Evolutionary conservation across 1,140 invertebrate species (phyloP).

Genomic region (Scaptodrosophila lebanonensis): DNA sequence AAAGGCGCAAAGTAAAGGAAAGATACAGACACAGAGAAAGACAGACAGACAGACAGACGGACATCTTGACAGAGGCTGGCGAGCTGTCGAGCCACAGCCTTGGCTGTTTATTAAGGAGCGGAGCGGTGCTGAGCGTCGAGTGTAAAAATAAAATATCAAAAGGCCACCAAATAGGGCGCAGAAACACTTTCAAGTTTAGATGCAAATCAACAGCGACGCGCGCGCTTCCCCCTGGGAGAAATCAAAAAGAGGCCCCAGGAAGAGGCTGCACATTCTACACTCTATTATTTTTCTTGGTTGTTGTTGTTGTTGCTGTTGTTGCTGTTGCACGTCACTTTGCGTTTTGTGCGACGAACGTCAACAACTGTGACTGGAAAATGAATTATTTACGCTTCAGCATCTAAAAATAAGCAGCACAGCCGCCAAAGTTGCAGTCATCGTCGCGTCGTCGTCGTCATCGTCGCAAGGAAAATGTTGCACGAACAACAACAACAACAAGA

Average conservation of each 20-base stretch:
- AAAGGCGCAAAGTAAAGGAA: conserved; percentile 11
- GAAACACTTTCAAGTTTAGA: conserved; percentile 62
- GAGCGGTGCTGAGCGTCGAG: too few relatives aligned
- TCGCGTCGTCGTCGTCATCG: not conserved
- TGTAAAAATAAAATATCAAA: conserved; percentile 24
- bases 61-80: too few relatives aligned
- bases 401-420: conserved; percentile 53
- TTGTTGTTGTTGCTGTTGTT: too few relatives aligned
- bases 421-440: conserved; percentile 13
- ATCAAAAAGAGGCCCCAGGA: conserved; percentile 16
- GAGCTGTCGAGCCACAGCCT: too few relatives aligned
- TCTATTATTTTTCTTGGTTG: not conserved
- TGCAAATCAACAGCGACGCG: conserved; percentile 45
- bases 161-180: conserved; percentile 48
- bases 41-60: too few relatives aligned
- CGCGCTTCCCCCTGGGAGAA: conserved; percentile 32
- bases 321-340: conserved; percentile 29
- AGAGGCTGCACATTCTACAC: not conserved
- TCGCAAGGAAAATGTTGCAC: conserved; percentile 24
- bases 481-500: too few relatives aligned
- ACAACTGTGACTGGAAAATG: conserved; percentile 74
- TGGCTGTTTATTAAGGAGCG: too few relatives aligned
- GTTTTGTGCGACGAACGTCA: conserved; percentile 52
- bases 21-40: not conserved
- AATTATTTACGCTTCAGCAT: conserved; percentile 63